These are phyloP conservation scores for Lepidothrix coronata DNA, from an alignment of 2,113 vertebrate species.

Conservation along the genomic window DNA sequence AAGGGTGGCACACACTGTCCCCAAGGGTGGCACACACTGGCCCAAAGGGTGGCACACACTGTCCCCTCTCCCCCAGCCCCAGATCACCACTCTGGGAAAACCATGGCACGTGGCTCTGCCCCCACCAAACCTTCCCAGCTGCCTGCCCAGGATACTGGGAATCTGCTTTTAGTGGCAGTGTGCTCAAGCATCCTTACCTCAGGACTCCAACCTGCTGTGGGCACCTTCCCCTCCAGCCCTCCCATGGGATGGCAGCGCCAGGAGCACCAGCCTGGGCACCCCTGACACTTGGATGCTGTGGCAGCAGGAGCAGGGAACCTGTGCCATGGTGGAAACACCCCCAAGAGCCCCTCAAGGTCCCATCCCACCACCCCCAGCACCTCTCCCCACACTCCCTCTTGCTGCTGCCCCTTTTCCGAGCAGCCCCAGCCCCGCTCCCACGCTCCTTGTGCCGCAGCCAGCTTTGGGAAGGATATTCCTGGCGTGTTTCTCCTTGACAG, in stretches of 20 bases:
- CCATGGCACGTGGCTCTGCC: neutral
- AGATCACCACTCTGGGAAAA: neutral
- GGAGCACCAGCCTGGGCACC: neutral
- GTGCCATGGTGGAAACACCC: neutral
- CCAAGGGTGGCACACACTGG: neutral
- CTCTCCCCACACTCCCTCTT: neutral
- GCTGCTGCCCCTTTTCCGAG: neutral
- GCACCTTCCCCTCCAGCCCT: neutral
- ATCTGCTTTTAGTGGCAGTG: neutral
- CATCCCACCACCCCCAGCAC: neutral
- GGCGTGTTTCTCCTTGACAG: conserved; percentile 98
- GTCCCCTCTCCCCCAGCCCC: neutral
- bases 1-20: neutral
- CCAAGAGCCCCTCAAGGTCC: neutral
- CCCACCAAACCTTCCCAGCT: rapidly evolving
- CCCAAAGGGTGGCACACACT: neutral
- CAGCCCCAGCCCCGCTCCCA: neutral
- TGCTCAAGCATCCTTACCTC: neutral
- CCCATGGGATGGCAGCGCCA: neutral
- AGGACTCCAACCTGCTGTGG: neutral
- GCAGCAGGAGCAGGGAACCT: neutral
- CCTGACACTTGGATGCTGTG: neutral
- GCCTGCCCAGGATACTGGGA: too few species aligned
- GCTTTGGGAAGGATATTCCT: conserved; percentile 92
- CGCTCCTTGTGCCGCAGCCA: conserved; percentile 7